Conservation (phyloP, 2,113 vertebrate species). For the Ophthalmolycus amberensis region DNA sequence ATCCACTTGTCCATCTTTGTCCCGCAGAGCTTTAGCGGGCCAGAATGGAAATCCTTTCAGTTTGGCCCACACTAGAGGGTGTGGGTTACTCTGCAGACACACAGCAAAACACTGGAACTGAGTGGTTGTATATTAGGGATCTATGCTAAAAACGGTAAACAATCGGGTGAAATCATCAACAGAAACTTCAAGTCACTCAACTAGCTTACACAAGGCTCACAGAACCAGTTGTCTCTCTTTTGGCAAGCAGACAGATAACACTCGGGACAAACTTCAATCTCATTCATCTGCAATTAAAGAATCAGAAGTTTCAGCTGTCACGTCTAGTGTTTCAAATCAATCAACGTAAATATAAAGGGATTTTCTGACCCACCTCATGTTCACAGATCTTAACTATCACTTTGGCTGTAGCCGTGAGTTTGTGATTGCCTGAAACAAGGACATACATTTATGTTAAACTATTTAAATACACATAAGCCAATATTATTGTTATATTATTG, state of each 20-base stretch:
- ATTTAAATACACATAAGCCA: conserved; percentile 1
- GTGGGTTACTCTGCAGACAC: conserved; percentile 93
- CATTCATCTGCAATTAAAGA: conserved; percentile 91
- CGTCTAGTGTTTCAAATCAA: not conserved
- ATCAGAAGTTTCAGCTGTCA: conserved; percentile 3
- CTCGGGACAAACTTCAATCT: conserved; percentile 99
- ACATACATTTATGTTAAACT: conserved; percentile 1
- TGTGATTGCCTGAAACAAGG: conserved; percentile 93
- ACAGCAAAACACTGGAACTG: conserved; percentile 51
- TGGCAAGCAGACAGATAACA: conserved; percentile 99
- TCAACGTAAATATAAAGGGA: not conserved
- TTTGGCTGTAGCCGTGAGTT: conserved; percentile 98
- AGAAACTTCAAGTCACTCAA: conserved; percentile 36
- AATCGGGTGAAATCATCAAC: conserved; percentile 22
- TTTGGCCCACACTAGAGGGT: conserved; percentile 98
- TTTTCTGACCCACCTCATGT: conserved; percentile 89
- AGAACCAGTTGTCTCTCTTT: conserved; percentile 99
- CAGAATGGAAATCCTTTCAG: conserved; percentile 99
- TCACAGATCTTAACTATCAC: conserved; percentile 99
- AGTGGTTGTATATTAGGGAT: conserved; percentile 21
- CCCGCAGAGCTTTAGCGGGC: conserved; percentile 98
- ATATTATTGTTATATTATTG: not conserved
- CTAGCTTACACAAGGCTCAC: conserved; percentile 97
- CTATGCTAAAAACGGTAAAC: conserved; percentile 20
- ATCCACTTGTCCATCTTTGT: conserved; percentile 98